These are phyloP conservation scores for Latrodectus elegans DNA, from an alignment of 2,888 invertebrate genomes.

Conservation along the genomic window DNA sequence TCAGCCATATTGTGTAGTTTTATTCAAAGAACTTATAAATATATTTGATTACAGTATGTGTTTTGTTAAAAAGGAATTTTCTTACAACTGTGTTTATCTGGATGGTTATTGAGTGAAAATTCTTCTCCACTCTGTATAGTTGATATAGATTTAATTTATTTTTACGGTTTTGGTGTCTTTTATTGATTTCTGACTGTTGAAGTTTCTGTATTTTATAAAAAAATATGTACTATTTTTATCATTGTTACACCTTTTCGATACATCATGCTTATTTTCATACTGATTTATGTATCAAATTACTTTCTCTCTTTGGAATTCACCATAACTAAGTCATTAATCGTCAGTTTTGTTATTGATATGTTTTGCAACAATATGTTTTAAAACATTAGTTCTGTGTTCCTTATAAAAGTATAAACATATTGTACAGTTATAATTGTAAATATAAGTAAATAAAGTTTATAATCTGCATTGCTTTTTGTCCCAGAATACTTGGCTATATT, in stretches of 20 bases:
- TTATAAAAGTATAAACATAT: slow-evolving; percentile 63
- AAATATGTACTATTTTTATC: slow-evolving; percentile 22
- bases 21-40: slow-evolving; percentile 15
- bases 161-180: slow-evolving; percentile 1
- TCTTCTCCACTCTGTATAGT: neutral
- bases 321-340: slow-evolving; percentile 60
- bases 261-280: slow-evolving; percentile 36
- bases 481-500: neutral
- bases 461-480: slow-evolving; percentile 56
- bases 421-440: slow-evolving; percentile 69
- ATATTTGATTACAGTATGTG: slow-evolving; percentile 1
- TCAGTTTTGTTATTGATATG: slow-evolving; percentile 54
- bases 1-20: slow-evolving; percentile 3
- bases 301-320: slow-evolving; percentile 23
- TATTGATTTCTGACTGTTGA: slow-evolving; percentile 1
- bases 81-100: slow-evolving; percentile 24
- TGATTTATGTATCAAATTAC: slow-evolving; percentile 34
- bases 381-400: slow-evolving; percentile 67
- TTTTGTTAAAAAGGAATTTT: slow-evolving; percentile 7
- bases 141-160: neutral
- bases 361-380: slow-evolving; percentile 62
- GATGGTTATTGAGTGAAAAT: slow-evolving; percentile 18
- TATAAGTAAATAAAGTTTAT: slow-evolving; percentile 69
- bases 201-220: slow-evolving; percentile 13
- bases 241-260: slow-evolving; percentile 22